These are phyloP conservation scores for Crematogaster levior DNA, from an alignment of 2,888 invertebrate species.

Conservation along the genomic window DNA sequence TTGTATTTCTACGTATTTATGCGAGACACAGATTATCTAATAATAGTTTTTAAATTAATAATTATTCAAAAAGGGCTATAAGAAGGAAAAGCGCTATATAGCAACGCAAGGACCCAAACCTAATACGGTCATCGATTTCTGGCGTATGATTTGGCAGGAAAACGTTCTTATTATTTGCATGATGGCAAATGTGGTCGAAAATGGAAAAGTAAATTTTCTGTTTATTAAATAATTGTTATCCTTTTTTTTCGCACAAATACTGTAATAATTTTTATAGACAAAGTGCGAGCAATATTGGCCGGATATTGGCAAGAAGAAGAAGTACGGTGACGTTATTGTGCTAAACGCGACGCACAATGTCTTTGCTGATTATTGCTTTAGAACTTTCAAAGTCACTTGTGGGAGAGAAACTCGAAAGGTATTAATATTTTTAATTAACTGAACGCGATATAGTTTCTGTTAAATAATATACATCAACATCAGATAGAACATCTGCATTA, in stretches of 20 bases:
- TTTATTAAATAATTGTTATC: not conserved
- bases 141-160: conserved; percentile 87
- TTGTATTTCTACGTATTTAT: not conserved
- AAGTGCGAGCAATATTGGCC: conserved; percentile 87
- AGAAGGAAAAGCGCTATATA: conserved; percentile 79
- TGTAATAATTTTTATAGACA: conserved; percentile 78
- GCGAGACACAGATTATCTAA: not conserved
- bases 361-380: conserved; percentile 83
- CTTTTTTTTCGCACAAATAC: not conserved
- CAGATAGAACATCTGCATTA: conserved; percentile 86
- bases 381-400: conserved; percentile 79
- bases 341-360: conserved; percentile 79
- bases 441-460: not conserved
- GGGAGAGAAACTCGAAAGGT: conserved; percentile 80
- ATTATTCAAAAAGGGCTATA: conserved; percentile 67
- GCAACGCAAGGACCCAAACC: conserved; percentile 84
- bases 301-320: conserved; percentile 83
- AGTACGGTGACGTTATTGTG: conserved; percentile 82
- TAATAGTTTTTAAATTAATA: not conserved
- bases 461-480: conserved; percentile 16
- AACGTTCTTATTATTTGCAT: conserved; percentile 86
- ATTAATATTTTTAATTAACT: conserved; percentile 30
- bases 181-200: conserved; percentile 86
- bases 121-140: conserved; percentile 85
- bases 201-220: conserved; percentile 83